These are phyloP conservation scores for Hofmannophila pseudospretella DNA, from an alignment of 2,888 invertebrate species.

Conservation along the genomic window DNA sequence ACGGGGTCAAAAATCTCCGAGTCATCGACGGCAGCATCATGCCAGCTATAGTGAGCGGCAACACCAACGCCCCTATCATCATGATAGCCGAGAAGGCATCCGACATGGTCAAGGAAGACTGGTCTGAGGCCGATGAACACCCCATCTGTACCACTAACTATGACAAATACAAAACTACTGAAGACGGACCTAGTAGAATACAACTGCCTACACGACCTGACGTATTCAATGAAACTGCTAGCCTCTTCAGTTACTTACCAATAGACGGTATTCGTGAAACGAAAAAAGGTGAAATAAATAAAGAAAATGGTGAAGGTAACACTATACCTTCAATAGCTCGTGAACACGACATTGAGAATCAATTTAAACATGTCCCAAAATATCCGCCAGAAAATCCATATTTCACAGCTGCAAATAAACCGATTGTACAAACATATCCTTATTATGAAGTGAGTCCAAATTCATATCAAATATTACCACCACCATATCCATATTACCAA, in stretches of 20 bases:
- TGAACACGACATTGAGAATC: conserved; percentile 1
- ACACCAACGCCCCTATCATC: conserved; percentile 89
- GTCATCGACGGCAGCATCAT: conserved; percentile 91
- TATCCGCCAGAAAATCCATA: conserved; percentile 7
- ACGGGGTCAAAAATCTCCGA: conserved; percentile 82
- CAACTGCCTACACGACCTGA: conserved; percentile 22
- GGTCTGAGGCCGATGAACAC: conserved; percentile 48
- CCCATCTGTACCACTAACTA: conserved; percentile 23
- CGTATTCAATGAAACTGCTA: conserved; percentile 50
- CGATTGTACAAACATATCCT: not conserved
- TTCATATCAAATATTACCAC: not conserved
- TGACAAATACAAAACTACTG: conserved; percentile 22
- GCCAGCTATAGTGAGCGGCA: conserved; percentile 87
- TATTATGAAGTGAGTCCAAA: not conserved
- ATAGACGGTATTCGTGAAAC: conserved; percentile 12
- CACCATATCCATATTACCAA: conserved; percentile 8
- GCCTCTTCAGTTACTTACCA: conserved; percentile 41
- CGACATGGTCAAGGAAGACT: conserved; percentile 89
- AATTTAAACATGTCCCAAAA: conserved; percentile 8
- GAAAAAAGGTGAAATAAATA: not conserved
- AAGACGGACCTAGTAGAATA: conserved; percentile 23
- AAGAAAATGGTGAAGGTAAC: not conserved
- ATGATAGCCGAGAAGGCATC: conserved; percentile 92
- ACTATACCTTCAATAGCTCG: conserved; percentile 2
- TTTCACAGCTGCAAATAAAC: not conserved